A percentile compares a stretch with the other conserved stretches of the same genome.
phyloP scores from a whole-genome alignment of 2,113 vertebrate genomes.

The Scopus umbretta region DNA sequence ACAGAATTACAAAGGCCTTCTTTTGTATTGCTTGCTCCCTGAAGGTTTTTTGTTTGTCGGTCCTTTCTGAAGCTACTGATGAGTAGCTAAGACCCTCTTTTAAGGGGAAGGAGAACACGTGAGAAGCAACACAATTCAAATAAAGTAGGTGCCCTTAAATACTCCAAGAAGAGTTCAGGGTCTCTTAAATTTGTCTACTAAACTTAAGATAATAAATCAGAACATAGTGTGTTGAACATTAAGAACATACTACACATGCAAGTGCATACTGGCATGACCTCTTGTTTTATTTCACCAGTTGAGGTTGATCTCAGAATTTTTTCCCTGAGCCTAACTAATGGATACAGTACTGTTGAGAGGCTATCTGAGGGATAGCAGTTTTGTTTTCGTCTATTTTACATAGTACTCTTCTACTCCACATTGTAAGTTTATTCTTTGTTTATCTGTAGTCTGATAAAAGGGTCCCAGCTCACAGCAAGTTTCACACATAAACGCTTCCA shows the following conservation, averaged over 20 bases:
- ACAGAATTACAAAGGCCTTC: background rate
- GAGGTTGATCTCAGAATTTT: background rate
- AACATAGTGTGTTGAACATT: background rate
- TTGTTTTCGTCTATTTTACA: background rate
- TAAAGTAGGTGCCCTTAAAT: background rate
- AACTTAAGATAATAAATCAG: background rate
- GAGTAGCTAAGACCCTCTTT: background rate
- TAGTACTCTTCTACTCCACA: background rate
- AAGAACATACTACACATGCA: background rate
- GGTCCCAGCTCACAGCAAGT: background rate
- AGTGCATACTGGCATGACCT: background rate
- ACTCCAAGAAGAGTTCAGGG: background rate
- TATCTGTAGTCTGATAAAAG: background rate
- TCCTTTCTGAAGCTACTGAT: background rate
- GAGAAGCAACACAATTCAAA: background rate
- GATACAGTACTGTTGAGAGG: background rate
- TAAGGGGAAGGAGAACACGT: background rate
- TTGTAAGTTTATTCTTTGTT: background rate
- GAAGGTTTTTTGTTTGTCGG: background rate
- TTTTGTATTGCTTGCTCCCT: background rate
- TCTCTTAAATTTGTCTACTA: background rate
- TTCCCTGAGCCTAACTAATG: background rate
- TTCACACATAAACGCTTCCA: background rate
- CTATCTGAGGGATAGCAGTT: background rate
- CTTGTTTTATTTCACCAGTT: background rate